Percentiles rank a stretch among this genome's conserved stretches.
Evolutionary conservation across 2,888 invertebrate genomes (phyloP).

Genomic region (Scaptomyza cyrtandrae): DNA sequence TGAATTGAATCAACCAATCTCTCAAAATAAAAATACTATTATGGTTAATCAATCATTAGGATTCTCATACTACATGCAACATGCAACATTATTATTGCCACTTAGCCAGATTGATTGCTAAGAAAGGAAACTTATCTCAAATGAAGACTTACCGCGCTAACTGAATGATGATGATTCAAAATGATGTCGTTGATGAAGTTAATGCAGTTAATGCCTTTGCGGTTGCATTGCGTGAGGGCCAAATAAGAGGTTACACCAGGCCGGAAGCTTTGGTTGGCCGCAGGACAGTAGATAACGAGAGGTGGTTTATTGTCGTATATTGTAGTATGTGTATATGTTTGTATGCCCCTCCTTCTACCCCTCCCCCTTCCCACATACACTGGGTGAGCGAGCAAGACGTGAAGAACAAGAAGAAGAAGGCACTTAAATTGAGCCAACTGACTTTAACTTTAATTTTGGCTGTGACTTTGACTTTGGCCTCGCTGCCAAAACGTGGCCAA

Average conservation of each 20-base stretch:
- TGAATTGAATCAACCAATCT: neutral
- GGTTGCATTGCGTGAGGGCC: constrained; percentile 48
- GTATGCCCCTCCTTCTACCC: neutral
- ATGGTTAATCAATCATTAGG: neutral
- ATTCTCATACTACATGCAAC: neutral
- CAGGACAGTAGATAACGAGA: constrained; percentile 45
- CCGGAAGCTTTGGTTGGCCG: constrained; percentile 63
- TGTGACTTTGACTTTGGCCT: constrained; percentile 38
- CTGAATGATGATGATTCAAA: neutral
- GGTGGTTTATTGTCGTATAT: constrained; percentile 21
- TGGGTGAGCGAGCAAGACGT: constrained; percentile 4
- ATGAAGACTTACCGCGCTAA: constrained; percentile 19
- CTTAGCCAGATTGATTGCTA: neutral
- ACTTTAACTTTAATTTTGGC: constrained; percentile 13
- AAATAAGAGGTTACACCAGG: constrained; percentile 13
- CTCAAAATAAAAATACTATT: neutral
- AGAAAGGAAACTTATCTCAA: neutral
- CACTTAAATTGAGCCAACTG: constrained; percentile 30
- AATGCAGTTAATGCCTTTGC: constrained; percentile 50
- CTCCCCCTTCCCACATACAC: constrained; percentile 5
- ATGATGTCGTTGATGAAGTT: constrained; percentile 9
- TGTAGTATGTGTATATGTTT: too few relatives aligned
- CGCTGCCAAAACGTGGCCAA: constrained; percentile 33
- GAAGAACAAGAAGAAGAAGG: constrained; percentile 9
- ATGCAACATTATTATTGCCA: constrained; percentile 5